Evolutionary conservation across 2,888 invertebrate species (phyloP), one percentile per base, ranked within the genome.

Genomic region (Eupeodes latifasciatus): DNA sequence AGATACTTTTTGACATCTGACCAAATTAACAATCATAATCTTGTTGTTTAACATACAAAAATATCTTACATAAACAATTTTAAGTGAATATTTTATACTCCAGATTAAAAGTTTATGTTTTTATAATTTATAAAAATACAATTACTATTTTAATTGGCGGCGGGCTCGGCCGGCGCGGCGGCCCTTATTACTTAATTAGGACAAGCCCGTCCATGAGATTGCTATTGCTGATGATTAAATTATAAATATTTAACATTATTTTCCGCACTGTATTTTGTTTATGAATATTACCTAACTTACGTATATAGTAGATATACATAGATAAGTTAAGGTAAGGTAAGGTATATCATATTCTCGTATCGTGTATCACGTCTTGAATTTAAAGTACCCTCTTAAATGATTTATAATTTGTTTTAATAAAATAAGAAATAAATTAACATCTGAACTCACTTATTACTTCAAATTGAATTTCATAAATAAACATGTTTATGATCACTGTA

Each of bases 401-500:
- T 84, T 88, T 88, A 84, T 84, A 88, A 84, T 81, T 88, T 84
- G 84, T 78, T 84, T 81, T 72, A 84, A 88, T 88, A 84, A 84
- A 47, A 66, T 66, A 66, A 49, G 69, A 72, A 77, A 88, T 84
- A 88, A 88, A 88, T 87, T 88, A 88, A 84, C 87, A 88, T 88
- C 81, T 88, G 87, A 84, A 84, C 87, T 88, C 84, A 81, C 87
- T 88, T 81, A 84, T 80, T 87, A 84, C 72, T 84, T 77, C 57
- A 74, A 80, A 80, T 83, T 87, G 83, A 74, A 81, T 83, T 84
- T 88, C 87, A 88, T 88, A 88, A 87, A 87, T 87, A 83, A 83
- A 87, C 86, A 87, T 83, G 83, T 76, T 87, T 87, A 87, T 80
- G 86, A 83, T 80, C 76, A 66, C 36, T 75, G 81, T 81, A 81